These are phyloP conservation scores for Diaperis boleti DNA, from an alignment of 2,888 invertebrate species.

Conservation along the genomic window DNA sequence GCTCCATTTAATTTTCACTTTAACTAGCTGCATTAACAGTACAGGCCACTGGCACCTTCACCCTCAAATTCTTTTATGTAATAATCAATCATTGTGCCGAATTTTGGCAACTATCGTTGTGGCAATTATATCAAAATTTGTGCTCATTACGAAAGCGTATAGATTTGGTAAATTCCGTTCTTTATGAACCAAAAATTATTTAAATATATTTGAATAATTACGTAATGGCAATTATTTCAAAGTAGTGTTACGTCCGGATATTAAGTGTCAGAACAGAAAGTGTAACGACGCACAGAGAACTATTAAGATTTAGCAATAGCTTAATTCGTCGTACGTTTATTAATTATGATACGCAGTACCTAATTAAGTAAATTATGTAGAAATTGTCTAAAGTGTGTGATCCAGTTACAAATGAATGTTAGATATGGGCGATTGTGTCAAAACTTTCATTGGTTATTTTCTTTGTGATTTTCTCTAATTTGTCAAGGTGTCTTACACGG, in stretches of 20 bases:
- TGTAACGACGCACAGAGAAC: not conserved
- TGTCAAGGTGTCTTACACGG: not conserved
- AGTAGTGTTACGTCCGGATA: constrained; percentile 14
- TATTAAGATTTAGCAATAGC: constrained; percentile 17
- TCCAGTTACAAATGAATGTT: not conserved
- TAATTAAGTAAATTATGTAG: not conserved
- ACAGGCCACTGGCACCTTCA: not conserved
- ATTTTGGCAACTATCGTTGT: not conserved
- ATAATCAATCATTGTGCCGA: not conserved
- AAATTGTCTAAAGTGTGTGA: not conserved
- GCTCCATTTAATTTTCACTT: not conserved
- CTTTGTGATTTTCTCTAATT: constrained; percentile 5
- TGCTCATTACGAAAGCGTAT: constrained; percentile 8
- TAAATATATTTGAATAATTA: constrained; percentile 13
- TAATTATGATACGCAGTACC: constrained; percentile 2
- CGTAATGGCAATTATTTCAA: constrained; percentile 10
- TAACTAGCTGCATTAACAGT: too few relatives aligned
- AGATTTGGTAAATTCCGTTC: constrained; percentile 13
- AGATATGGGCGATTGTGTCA: not conserved
- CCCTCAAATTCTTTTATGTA: constrained; percentile 1
- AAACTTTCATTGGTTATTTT: constrained; percentile 1
- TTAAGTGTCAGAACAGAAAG: constrained; percentile 20
- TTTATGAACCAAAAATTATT: constrained; percentile 8
- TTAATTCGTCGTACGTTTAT: constrained; percentile 1
- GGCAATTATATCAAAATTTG: constrained; percentile 1